Evolutionary conservation across 2,888 invertebrate species (phyloP), one percentile per base, ranked within the genome.

Genomic region (Andrena minutula): DNA sequence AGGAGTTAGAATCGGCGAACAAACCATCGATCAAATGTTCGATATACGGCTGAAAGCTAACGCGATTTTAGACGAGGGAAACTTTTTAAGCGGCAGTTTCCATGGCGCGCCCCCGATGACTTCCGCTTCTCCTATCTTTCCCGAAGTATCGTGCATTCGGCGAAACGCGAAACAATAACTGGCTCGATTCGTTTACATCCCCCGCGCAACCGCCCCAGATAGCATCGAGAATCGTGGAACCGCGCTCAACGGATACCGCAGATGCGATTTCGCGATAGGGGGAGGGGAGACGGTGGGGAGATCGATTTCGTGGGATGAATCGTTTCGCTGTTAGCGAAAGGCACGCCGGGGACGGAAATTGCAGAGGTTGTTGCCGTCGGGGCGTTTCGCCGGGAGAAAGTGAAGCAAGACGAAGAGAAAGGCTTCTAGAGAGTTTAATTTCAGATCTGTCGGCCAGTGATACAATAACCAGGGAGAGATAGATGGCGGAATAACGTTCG

Each of bases 141-240:
- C 12, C 23, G 3, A n/a, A 28, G 35, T 61, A 20, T 35, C 49
- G 32, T 20, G 53, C 28, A 23, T 63, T 68, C 63, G 47, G 12
- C 66, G 58, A 56, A 28, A 47, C 32, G 23, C 61, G 41, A 68
- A 75, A 78, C 78, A 78, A 78, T 68, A 47, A 30, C 75, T 10
- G 32, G n/a, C 41, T 64, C 10, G 58, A 47, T 74, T 56, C 56
- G 65, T 66, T 66, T 58, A 47, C 74, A 66, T 56, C 28, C 56
- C 56, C 26, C 23, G 20, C 16, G 30, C 66, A 30, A 53, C 32
- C 65, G 47, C 26, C 10, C 28, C n/a, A 28, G 35, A 69, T 70
- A 53, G 16, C 71, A 12, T 32, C 61, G 61, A 10, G 56, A 72
- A 70, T 64, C 32, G 65, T 8, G 60, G 28, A 77, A 77, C 70